Conservation (phyloP, 2,113 vertebrate species). For the Macrotus californicus region DNA sequence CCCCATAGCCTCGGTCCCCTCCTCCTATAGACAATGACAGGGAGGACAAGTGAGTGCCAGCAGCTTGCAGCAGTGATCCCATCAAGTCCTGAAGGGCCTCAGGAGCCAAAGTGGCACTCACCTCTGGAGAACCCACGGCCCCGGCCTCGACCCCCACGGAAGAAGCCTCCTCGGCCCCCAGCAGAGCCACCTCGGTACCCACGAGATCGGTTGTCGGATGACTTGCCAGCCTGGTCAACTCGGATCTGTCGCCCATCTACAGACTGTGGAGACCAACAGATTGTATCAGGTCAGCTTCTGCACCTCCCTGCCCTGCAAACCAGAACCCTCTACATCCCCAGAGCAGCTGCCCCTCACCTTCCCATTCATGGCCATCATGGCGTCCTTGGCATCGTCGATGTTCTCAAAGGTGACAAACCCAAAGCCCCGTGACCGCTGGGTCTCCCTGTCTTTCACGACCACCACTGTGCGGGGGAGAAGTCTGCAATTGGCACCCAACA, state of each 20-base stretch:
- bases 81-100: background rate
- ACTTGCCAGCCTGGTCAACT: constrained; percentile 96
- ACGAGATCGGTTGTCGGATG: constrained; percentile 84
- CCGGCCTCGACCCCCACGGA: constrained; percentile 85
- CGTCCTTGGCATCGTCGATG: constrained; percentile 95
- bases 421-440: constrained; percentile 93
- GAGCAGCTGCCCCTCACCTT: constrained; percentile 82
- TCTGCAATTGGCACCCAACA: background rate
- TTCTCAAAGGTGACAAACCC: constrained; percentile 98
- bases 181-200: constrained; percentile 83
- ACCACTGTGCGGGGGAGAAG: constrained; percentile 80
- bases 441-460: constrained; percentile 96
- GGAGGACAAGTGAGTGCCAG: background rate
- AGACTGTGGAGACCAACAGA: constrained; percentile 80
- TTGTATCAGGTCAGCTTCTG: background rate
- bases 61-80: background rate
- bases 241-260: constrained; percentile 93
- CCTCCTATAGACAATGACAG: constrained; percentile 51
- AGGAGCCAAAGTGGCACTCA: constrained; percentile 41
- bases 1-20: constrained; percentile 85
- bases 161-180: constrained; percentile 86
- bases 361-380: constrained; percentile 95
- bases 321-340: background rate
- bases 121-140: constrained; percentile 86
- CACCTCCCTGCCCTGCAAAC: too few species aligned